A percentile compares a stretch with the other conserved stretches of the same genome.
phyloP scores from a whole-genome alignment of 2,888 invertebrate genomes.

The Catocala fraxini region DNA sequence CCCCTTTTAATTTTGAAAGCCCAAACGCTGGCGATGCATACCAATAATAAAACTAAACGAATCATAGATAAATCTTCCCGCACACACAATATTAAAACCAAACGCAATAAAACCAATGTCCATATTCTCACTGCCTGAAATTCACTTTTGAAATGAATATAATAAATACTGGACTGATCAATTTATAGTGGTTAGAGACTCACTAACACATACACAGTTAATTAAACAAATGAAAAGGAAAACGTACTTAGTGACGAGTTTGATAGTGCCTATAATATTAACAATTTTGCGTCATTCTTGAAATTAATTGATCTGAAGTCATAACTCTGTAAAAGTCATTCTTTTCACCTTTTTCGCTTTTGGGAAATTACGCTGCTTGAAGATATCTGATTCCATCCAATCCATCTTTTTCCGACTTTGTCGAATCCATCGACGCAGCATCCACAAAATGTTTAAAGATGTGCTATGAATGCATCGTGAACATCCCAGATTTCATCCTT shows the following conservation, averaged over 20 bases:
- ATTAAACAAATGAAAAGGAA: not conserved
- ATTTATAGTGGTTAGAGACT: not conserved
- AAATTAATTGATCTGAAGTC: not conserved
- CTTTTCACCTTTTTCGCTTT: not conserved
- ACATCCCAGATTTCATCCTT: too few relatives aligned
- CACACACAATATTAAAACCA: not conserved
- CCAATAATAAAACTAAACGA: constrained; percentile 30
- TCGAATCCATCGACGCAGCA: too few relatives aligned
- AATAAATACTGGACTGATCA: not conserved
- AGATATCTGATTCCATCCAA: too few relatives aligned
- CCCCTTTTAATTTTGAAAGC: constrained; percentile 28
- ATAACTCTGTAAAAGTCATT: not conserved
- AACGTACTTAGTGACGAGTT: not conserved
- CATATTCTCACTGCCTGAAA: not conserved
- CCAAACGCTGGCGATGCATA: constrained; percentile 25
- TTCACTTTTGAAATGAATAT: not conserved
- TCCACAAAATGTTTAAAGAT: too few relatives aligned
- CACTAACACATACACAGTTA: not conserved
- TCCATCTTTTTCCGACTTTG: too few relatives aligned
- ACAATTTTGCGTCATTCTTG: not conserved
- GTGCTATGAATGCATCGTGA: too few relatives aligned
- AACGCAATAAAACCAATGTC: not conserved
- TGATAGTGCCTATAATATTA: not conserved
- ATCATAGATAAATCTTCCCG: constrained; percentile 29
- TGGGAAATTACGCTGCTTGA: too few relatives aligned